These are phyloP conservation scores for Oryzias sinensis DNA, from an alignment of 2,797 vertebrate species.

Conservation along the genomic window DNA sequence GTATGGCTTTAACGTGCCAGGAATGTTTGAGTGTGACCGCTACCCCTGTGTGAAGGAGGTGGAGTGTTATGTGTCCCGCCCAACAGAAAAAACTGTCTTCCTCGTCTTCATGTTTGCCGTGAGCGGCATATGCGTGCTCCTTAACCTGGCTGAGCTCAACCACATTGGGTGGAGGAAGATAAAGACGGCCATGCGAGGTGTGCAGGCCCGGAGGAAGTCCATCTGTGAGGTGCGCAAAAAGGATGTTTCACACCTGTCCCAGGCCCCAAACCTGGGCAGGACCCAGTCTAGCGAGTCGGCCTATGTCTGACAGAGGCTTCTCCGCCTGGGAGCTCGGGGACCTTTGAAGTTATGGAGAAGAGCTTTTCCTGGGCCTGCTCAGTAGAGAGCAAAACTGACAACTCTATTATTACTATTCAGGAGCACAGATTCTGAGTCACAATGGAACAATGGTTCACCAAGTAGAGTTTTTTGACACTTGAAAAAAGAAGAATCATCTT, in stretches of 20 bases:
- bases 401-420: constrained; percentile 62
- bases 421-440: constrained; percentile 59
- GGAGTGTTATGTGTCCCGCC: constrained; percentile 90
- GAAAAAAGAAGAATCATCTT: constrained; percentile 40
- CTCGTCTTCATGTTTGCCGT: constrained; percentile 93
- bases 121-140: constrained; percentile 88
- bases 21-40: constrained; percentile 86
- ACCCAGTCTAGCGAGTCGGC: constrained; percentile 90
- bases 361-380: constrained; percentile 58
- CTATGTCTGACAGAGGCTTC: constrained; percentile 84
- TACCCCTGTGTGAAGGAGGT: constrained; percentile 90
- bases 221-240: constrained; percentile 84
- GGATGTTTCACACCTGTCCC: constrained; percentile 79
- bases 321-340: constrained; percentile 63
- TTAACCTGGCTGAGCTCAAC: constrained; percentile 92
- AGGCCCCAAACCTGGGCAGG: constrained; percentile 82
- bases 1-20: constrained; percentile 87
- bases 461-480: constrained; percentile 45
- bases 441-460: constrained; percentile 48
- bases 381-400: constrained; percentile 56
- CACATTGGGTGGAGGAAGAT: constrained; percentile 91
- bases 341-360: constrained; percentile 56
- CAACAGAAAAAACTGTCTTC: constrained; percentile 90
- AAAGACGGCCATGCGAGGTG: constrained; percentile 83
- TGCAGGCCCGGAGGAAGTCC: constrained; percentile 83